Conservation (phyloP, 2,797 vertebrate species). For the Danio kyathit region DNA sequence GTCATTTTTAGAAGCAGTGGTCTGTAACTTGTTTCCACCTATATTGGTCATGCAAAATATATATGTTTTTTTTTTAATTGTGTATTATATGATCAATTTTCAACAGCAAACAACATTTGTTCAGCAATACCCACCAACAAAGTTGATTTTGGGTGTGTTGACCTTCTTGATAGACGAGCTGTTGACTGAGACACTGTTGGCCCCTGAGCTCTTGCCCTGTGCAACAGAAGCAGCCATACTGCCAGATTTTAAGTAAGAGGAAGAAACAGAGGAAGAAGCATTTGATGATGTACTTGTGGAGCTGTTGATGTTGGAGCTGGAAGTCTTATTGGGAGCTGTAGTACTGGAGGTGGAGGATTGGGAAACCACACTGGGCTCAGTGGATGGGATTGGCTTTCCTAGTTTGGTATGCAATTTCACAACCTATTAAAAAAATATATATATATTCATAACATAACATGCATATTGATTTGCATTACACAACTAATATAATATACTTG, state of each 20-base stretch:
- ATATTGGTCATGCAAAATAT: constrained; percentile 34
- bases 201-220: constrained; percentile 74
- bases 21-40: constrained; percentile 96
- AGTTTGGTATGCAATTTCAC: constrained; percentile 98
- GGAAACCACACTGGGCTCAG: constrained; percentile 93
- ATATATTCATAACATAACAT: too few species aligned
- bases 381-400: constrained; percentile 97
- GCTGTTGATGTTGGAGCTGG: constrained; percentile 80
- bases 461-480: too few species aligned
- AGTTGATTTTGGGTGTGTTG: constrained; percentile 96
- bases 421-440: constrained; percentile 80
- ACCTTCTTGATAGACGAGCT: constrained; percentile 87
- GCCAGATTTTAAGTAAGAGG: constrained; percentile 86
- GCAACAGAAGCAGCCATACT: constrained; percentile 69
- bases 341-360: constrained; percentile 87
- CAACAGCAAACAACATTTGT: not conserved
- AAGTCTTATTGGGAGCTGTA: constrained; percentile 83
- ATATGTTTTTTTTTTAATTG: too few species aligned
- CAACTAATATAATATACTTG: too few species aligned
- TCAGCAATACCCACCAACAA: constrained; percentile 87
- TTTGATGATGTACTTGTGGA: constrained; percentile 78
- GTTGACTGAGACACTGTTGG: constrained; percentile 67
- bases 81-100: too few species aligned
- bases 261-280: constrained; percentile 77
- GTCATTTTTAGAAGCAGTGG: constrained; percentile 87